phyloP scores from a whole-genome alignment of 2,888 invertebrate species.

The Girardia tigrina region DNA sequence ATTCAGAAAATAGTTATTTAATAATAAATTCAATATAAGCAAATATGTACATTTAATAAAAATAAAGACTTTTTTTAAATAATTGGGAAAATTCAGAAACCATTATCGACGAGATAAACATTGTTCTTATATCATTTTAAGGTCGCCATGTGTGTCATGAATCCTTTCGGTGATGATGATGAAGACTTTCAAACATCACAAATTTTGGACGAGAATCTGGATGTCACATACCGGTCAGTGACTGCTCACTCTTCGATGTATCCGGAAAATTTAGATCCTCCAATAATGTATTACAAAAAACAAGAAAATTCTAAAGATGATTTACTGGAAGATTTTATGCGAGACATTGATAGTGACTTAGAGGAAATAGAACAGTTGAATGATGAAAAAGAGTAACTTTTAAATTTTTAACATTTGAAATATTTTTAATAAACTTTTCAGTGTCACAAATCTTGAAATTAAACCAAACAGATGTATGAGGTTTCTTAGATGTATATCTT shows the following conservation, averaged over 20 bases:
- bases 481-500: neutral
- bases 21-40: neutral
- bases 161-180: constrained; percentile 36
- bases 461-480: neutral
- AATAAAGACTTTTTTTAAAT: neutral
- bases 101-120: neutral
- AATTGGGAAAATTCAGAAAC: too few species aligned
- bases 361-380: neutral
- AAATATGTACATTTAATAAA: neutral
- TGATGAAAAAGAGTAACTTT: neutral
- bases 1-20: too few species aligned
- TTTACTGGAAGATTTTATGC: neutral
- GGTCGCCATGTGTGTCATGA: constrained; percentile 36
- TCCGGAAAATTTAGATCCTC: constrained; percentile 25
- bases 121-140: neutral
- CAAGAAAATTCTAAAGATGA: neutral
- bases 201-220: constrained; percentile 34
- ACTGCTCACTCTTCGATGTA: neutral
- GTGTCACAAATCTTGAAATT: neutral
- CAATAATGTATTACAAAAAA: neutral
- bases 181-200: constrained; percentile 35
- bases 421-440: neutral
- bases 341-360: constrained; percentile 21
- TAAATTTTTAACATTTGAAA: neutral
- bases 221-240: constrained; percentile 25